phyloP scores from a whole-genome alignment of 2,888 invertebrate species.

The Hirtodrosophila trivittata region DNA sequence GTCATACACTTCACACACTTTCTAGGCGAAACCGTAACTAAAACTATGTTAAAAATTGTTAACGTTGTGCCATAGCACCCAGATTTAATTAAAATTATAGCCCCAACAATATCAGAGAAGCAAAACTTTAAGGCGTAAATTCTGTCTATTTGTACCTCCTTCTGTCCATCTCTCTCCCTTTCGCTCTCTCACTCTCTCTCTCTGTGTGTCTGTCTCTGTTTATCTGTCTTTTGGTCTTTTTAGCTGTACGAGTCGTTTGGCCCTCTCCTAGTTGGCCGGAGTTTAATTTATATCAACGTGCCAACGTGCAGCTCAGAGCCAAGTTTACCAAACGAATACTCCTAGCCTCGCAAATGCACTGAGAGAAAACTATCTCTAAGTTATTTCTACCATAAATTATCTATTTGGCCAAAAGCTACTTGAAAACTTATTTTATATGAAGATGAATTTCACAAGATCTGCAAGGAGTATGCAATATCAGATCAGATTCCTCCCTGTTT shows the following conservation, averaged over 20 bases:
- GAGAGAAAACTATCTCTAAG: slow-evolving; percentile 19
- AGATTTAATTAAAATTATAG: slow-evolving; percentile 77
- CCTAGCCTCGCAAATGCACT: no score
- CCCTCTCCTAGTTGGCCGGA: slow-evolving; percentile 25
- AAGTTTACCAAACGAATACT: slow-evolving; percentile 47
- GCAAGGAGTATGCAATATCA: no score
- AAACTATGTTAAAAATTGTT: slow-evolving; percentile 68
- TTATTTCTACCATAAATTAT: no score
- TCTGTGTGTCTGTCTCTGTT: slow-evolving; percentile 1
- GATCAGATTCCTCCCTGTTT: no score
- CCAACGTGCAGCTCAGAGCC: slow-evolving; percentile 23
- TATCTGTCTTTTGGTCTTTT: slow-evolving; percentile 2
- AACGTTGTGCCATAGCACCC: slow-evolving; percentile 42
- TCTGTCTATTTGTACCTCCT: slow-evolving; percentile 33
- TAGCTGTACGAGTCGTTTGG: slow-evolving; percentile 6
- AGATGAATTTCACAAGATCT: no score
- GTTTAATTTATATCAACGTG: slow-evolving; percentile 62
- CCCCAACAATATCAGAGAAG: slow-evolving; percentile 65
- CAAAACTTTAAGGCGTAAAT: slow-evolving; percentile 72
- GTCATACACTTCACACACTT: slow-evolving; percentile 36
- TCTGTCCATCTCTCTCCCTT: neutral
- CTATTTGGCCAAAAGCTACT: no score
- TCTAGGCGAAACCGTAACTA: slow-evolving; percentile 43
- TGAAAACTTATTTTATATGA: no score
- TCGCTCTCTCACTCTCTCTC: neutral